phyloP scores from a whole-genome alignment of 2,113 vertebrate genomes.

The Corythaixoides concolor region DNA sequence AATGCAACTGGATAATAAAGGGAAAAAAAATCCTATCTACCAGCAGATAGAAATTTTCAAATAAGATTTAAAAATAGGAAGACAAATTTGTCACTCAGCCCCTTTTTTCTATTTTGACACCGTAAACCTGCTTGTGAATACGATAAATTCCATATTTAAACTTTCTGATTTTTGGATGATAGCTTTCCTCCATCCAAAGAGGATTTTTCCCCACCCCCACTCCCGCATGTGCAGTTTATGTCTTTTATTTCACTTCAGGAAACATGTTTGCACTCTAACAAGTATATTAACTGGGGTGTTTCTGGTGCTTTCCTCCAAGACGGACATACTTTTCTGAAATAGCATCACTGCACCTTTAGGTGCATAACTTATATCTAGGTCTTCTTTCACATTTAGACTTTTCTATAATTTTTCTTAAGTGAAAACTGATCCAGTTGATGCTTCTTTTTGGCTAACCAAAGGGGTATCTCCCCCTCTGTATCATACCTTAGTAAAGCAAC shows the following conservation, averaged over 20 bases:
- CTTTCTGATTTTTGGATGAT: neutral
- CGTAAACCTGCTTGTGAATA: neutral
- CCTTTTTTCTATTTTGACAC: neutral
- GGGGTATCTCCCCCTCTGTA: neutral
- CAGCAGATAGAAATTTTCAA: neutral
- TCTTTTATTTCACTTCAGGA: neutral
- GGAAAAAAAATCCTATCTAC: neutral
- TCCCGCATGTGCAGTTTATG: fast-evolving
- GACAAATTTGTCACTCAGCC: neutral
- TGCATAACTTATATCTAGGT: neutral
- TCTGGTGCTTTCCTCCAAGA: neutral
- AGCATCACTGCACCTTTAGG: neutral
- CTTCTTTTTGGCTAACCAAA: neutral
- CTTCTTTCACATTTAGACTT: neutral
- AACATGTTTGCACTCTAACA: neutral
- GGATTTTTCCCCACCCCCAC: too few relatives aligned
- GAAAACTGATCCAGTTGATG: neutral
- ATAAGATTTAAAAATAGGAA: neutral
- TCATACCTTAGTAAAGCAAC: neutral
- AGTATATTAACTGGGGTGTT: neutral
- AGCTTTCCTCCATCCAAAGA: neutral
- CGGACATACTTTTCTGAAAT: neutral
- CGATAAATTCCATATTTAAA: neutral
- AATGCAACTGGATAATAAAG: neutral
- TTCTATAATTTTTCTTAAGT: neutral